These are phyloP conservation scores for Yasuhikotakia modesta DNA, from an alignment of 2,797 vertebrate species.

Conservation along the genomic window DNA sequence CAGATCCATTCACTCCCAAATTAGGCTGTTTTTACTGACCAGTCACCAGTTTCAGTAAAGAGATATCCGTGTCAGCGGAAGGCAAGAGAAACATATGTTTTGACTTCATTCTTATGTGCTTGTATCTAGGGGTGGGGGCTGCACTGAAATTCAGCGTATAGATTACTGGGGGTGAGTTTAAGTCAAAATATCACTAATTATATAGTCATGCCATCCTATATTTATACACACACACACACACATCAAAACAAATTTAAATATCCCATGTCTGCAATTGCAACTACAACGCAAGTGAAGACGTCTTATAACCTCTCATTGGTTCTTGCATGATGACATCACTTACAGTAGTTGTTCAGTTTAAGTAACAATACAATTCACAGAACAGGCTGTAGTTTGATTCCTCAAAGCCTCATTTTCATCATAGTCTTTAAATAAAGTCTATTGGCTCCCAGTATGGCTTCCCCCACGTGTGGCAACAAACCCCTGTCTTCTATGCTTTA, in stretches of 20 bases:
- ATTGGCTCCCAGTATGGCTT: background rate
- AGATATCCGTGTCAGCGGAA: slow-evolving; percentile 7
- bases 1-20: slow-evolving; percentile 24
- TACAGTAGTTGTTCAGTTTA: background rate
- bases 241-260: no score
- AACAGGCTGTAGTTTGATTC: background rate
- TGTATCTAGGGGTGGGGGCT: background rate
- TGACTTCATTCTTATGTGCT: background rate
- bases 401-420: background rate
- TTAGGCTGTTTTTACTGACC: slow-evolving; percentile 1
- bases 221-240: no score
- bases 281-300: background rate
- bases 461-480: background rate
- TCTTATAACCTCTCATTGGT: background rate
- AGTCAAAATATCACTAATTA: background rate
- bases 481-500: background rate
- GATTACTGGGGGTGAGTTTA: background rate
- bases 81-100: background rate
- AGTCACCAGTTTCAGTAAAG: slow-evolving; percentile 7
- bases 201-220: background rate
- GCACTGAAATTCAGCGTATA: background rate
- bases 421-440: background rate
- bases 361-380: background rate
- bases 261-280: background rate
- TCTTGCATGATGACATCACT: background rate